Conservation (phyloP, 2,888 invertebrate genomes). For the Dynastes grantii region DNA sequence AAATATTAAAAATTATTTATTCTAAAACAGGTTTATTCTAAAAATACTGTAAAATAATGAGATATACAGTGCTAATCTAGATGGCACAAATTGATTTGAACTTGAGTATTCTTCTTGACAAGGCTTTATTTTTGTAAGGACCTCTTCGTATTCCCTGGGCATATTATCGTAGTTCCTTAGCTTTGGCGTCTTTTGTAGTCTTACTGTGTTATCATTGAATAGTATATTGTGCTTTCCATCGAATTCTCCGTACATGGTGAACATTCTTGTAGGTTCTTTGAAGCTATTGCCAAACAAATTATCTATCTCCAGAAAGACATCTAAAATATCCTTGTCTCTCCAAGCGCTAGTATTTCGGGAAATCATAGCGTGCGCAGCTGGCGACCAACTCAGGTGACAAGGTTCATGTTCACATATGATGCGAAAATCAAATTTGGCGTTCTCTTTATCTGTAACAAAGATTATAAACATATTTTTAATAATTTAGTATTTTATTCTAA, state of each 20-base stretch:
- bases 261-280: conserved; percentile 75
- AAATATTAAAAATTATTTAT: conserved; percentile 8
- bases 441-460: conserved; percentile 42
- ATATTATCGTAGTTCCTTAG: conserved; percentile 63
- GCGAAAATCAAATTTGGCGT: conserved; percentile 68
- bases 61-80: conserved; percentile 43
- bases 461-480: not conserved
- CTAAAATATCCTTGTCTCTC: conserved; percentile 79
- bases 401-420: conserved; percentile 73
- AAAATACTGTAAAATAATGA: conserved; percentile 40
- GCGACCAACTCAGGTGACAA: conserved; percentile 80
- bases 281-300: conserved; percentile 79
- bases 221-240: conserved; percentile 78
- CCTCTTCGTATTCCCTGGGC: conserved; percentile 61
- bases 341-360: conserved; percentile 73
- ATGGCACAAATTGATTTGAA: conserved; percentile 34
- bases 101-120: conserved; percentile 53
- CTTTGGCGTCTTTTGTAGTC: conserved; percentile 64
- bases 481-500: not conserved
- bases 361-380: conserved; percentile 79
- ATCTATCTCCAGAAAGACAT: conserved; percentile 81
- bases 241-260: conserved; percentile 81
- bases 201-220: conserved; percentile 76
- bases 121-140: conserved; percentile 56
- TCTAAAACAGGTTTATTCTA: conserved; percentile 27